Base-by-base conservation (phyloP, 2,113 vertebrate species). In the Australoheros scitulus region DNA sequence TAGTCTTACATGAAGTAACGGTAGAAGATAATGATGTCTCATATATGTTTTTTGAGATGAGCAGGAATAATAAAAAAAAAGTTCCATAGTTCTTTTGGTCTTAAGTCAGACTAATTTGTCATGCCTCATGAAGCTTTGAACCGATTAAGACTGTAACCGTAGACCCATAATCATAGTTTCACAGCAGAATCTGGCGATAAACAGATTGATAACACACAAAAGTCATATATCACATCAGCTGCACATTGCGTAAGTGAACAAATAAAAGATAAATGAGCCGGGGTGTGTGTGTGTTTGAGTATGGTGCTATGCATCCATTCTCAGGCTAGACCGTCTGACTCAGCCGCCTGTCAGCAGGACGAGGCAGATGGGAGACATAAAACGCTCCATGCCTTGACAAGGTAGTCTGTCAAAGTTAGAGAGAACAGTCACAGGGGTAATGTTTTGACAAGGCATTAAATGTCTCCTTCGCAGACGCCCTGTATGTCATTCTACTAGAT, bases 371-470 rank as follows among this genome's bases (percentile, higher is more conserved):
- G 91, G 91, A 94, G 80, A 91, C 83, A 93, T 93, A 94, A 93
- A 93, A 91, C 79, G 88, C 83, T 92, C 88, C 86, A 65, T 91
- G 83, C 81, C 90, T 92, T 93, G 93, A 95, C 94, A 93, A 93
- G 93, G 93, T 93, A 93, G 91, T 93, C 93, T 84, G 93, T 94
- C 93, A 95, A 94, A 91, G 89, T 94, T 93, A 91, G 91, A 86
- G 85, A 95, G 91, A 93, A 93, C 88, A 93, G 92, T 95, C 92
- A 92, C 93, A 86, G 89, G 92, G 92, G 94, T 92, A 94, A 94
- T 93, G 92, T 94, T 93, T 94, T 95, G 90, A 95, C 93, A 94
- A 94, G 92, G 91, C 93, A 94, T 94, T 94, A 92, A 93, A 95
- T 93, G 94, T 95, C 94, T 94, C 88, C 93, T 92, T 94, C 74